Percentiles rank a stretch among this genome's conserved stretches.
These are phyloP conservation scores for Drosophila engyochracea DNA, from an alignment of 2,888 invertebrate species.

Conservation along the genomic window DNA sequence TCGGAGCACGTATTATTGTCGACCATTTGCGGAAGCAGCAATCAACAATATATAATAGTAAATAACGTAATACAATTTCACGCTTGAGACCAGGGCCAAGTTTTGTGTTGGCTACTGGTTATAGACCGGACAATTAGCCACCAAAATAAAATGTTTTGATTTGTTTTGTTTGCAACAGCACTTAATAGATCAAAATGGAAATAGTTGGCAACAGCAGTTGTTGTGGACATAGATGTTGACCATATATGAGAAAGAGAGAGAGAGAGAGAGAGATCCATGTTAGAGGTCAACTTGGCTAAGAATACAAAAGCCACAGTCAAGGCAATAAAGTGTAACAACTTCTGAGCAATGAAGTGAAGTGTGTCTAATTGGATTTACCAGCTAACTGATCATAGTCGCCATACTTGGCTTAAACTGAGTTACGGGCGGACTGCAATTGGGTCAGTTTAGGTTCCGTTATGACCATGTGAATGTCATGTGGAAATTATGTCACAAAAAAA, in stretches of 20 bases:
- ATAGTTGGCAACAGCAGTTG: conserved; percentile 17
- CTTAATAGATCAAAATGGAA: conserved; percentile 53
- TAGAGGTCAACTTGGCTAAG: conserved; percentile 53
- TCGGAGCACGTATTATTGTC: conserved; percentile 50
- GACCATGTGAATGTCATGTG: conserved; percentile 42
- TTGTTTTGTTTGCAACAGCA: conserved; percentile 54
- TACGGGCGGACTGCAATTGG: conserved; percentile 37
- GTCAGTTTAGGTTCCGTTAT: conserved; percentile 48
- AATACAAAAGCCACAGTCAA: conserved; percentile 62
- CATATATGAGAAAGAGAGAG: conserved; percentile 3
- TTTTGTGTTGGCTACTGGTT: conserved; percentile 46
- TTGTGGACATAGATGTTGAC: conserved; percentile 21
- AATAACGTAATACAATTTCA: conserved; percentile 65
- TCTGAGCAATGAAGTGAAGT: conserved; percentile 46
- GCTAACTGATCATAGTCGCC: conserved; percentile 18
- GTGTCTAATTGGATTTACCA: conserved; percentile 58
- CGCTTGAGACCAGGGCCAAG: conserved; percentile 61
- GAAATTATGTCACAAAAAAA: conserved; percentile 61
- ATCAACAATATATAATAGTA: conserved; percentile 40
- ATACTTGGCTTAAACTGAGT: conserved; percentile 5
- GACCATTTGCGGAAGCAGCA: conserved; percentile 60
- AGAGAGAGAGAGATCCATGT: conserved; percentile 14
- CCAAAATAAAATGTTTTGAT: conserved; percentile 53
- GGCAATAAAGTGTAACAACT: conserved; percentile 57
- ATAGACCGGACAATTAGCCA: conserved; percentile 56